These are phyloP conservation scores for Martes martes DNA, from an alignment of 2,113 vertebrate species.

Conservation along the genomic window DNA sequence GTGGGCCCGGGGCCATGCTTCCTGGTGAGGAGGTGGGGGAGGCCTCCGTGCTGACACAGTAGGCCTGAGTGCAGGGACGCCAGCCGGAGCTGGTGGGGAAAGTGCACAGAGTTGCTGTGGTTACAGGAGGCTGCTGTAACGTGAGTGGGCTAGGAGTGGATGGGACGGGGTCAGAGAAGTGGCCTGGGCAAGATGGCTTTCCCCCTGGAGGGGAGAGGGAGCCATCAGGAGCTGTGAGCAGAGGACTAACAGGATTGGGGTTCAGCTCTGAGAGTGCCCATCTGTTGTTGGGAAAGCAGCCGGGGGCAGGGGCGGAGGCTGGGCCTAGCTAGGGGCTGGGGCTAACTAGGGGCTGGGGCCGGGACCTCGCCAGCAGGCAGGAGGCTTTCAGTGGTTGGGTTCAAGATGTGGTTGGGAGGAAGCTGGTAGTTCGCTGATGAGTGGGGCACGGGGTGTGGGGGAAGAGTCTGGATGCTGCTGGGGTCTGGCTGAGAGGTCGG, in stretches of 20 bases:
- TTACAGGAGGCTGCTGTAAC: background rate
- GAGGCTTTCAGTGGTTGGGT: background rate
- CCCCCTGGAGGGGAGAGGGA: background rate
- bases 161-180: background rate
- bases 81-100: accelerated
- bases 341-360: too few relatives aligned
- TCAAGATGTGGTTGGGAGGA: background rate
- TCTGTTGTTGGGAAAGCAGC: background rate
- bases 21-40: background rate
- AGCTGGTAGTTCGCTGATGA: background rate
- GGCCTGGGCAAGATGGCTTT: background rate
- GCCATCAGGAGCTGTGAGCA: background rate
- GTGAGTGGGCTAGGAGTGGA: background rate
- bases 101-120: accelerated
- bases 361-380: too few relatives aligned
- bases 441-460: too few relatives aligned
- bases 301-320: accelerated
- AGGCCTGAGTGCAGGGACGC: background rate
- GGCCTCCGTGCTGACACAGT: background rate
- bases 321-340: background rate
- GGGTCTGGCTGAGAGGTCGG: accelerated
- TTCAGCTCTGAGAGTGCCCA: too few relatives aligned
- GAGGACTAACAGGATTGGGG: too few relatives aligned
- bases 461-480: too few relatives aligned
- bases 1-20: background rate